phyloP scores from a whole-genome alignment of 2,888 invertebrate species.

The Lithophane semibrunnea region DNA sequence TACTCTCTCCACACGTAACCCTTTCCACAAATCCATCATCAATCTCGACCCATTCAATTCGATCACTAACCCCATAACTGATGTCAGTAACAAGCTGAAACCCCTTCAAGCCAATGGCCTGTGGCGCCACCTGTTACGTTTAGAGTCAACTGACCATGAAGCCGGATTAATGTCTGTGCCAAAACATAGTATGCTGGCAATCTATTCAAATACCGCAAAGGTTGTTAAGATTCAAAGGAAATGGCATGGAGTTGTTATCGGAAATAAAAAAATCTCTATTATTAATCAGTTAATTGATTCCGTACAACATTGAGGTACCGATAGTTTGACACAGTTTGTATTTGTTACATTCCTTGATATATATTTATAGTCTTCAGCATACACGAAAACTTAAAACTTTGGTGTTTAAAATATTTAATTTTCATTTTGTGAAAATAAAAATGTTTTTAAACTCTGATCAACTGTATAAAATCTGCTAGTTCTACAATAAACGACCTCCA shows the following conservation, averaged over 20 bases:
- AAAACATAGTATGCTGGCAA: slow-evolving; percentile 21
- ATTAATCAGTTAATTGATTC: too few relatives aligned
- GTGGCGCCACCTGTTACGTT: slow-evolving; percentile 48
- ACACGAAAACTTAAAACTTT: too few relatives aligned
- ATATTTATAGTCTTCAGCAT: too few relatives aligned
- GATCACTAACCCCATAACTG: neutral
- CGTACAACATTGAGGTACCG: too few relatives aligned
- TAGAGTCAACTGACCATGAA: slow-evolving; percentile 31
- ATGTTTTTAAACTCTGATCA: too few relatives aligned
- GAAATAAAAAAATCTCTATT: neutral
- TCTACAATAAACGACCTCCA: too few relatives aligned
- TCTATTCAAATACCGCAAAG: neutral
- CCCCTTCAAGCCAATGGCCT: neutral
- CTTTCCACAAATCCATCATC: neutral
- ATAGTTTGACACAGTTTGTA: too few relatives aligned
- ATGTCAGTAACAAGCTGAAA: neutral
- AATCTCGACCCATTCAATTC: slow-evolving; percentile 3
- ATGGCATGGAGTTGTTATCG: neutral
- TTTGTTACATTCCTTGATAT: too few relatives aligned
- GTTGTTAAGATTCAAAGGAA: neutral
- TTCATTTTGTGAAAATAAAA: too few relatives aligned
- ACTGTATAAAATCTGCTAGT: too few relatives aligned
- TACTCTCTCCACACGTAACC: neutral
- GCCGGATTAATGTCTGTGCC: slow-evolving; percentile 19
- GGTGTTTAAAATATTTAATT: too few relatives aligned